These are phyloP conservation scores for Dynastes maya DNA, from an alignment of 2,888 invertebrate genomes.

Conservation along the genomic window DNA sequence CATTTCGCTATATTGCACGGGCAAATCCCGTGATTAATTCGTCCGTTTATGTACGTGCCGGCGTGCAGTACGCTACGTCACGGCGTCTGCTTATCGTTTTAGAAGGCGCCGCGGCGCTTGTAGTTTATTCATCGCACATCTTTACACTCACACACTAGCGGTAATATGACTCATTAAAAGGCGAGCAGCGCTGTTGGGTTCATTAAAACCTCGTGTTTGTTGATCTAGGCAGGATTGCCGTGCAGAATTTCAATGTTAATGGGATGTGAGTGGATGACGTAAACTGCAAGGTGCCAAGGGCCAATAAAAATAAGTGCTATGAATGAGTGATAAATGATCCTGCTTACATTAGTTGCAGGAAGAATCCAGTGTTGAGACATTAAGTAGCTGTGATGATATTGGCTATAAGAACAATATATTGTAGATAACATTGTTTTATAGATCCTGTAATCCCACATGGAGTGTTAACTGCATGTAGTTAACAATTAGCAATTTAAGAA, in stretches of 20 bases:
- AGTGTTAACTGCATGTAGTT: too few relatives aligned
- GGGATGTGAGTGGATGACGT: background rate
- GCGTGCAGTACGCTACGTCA: too few relatives aligned
- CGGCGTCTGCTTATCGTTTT: background rate
- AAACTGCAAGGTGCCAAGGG: background rate
- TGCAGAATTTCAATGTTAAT: background rate
- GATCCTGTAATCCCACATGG: too few relatives aligned
- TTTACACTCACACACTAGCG: background rate
- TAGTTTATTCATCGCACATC: constrained; percentile 30
- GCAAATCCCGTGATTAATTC: constrained; percentile 23
- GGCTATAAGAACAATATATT: too few relatives aligned
- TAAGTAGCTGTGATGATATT: too few relatives aligned
- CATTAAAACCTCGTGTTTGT: constrained; percentile 28
- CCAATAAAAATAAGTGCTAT: constrained; percentile 8
- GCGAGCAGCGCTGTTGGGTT: background rate
- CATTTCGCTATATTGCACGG: background rate
- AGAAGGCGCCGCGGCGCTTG: constrained; percentile 18
- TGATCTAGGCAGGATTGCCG: constrained; percentile 9
- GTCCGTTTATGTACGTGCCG: constrained; percentile 2
- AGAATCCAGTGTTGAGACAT: too few relatives aligned
- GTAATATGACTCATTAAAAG: constrained; percentile 25
- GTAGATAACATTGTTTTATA: too few relatives aligned
- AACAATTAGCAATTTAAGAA: too few relatives aligned
- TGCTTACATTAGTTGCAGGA: too few relatives aligned
- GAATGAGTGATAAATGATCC: background rate